phyloP scores from a whole-genome alignment of 2,113 vertebrate genomes.

The Tragelaphus imberbis region DNA sequence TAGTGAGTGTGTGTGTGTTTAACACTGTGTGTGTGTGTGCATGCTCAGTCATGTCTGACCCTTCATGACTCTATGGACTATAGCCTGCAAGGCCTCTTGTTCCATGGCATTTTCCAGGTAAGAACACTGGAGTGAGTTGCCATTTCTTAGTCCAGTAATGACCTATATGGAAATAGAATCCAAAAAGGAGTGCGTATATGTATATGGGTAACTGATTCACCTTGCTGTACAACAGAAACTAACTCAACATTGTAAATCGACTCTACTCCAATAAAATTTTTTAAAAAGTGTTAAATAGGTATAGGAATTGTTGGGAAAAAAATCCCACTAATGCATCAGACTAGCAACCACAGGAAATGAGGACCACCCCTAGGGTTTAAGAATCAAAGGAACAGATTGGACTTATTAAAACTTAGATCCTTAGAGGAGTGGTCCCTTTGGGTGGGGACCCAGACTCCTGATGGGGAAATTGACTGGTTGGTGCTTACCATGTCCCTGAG shows the following conservation, averaged over 20 bases:
- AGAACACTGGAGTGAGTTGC: neutral
- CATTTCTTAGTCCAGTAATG: neutral
- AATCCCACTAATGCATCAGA: neutral
- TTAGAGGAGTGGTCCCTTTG: too few relatives aligned
- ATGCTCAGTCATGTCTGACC: neutral
- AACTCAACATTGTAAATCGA: neutral
- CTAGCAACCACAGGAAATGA: neutral
- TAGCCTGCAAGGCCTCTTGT: neutral
- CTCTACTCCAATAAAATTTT: neutral
- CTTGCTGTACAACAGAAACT: neutral
- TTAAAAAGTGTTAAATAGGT: neutral
- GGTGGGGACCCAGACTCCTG: neutral
- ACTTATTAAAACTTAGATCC: neutral
- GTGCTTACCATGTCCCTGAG: neutral
- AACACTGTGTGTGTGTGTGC: fast-evolving
- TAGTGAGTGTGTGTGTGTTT: neutral
- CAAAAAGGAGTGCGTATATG: neutral
- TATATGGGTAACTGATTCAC: neutral
- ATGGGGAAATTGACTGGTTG: neutral
- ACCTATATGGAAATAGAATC: neutral
- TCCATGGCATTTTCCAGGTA: neutral
- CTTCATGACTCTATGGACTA: neutral
- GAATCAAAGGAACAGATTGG: neutral
- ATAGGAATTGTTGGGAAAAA: neutral
- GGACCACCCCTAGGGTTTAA: neutral